Evolutionary conservation across 2,888 invertebrate genomes (phyloP).

Genomic region (Phania funesta): DNA sequence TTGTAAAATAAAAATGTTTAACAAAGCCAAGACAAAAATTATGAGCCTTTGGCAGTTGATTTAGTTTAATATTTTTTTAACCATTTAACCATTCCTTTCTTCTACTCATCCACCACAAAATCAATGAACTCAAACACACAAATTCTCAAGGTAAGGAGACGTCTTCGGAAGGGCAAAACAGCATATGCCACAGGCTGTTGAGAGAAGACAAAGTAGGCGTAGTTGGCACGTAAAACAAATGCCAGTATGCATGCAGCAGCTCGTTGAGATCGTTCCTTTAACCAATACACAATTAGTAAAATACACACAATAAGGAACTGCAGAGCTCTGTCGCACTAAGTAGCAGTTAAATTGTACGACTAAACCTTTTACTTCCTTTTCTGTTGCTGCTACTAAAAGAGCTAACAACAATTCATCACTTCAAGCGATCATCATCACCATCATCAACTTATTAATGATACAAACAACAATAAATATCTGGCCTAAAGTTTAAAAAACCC

Average conservation of each 20-base stretch:
- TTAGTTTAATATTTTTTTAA: conserved; percentile 2
- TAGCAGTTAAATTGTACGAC: conserved; percentile 52
- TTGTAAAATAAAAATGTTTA: conserved; percentile 37
- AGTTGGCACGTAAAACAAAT: conserved; percentile 70
- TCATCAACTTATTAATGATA: conserved; percentile 77
- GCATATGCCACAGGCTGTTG: conserved; percentile 57
- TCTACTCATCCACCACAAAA: conserved; percentile 15
- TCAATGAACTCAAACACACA: not conserved
- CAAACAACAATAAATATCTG: conserved; percentile 73
- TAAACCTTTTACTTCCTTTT: conserved; percentile 50
- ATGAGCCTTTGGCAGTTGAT: conserved; percentile 56
- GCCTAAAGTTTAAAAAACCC: not conserved
- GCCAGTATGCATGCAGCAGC: conserved; percentile 40
- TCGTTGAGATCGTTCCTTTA: conserved; percentile 37
- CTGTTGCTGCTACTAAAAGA: conserved; percentile 30
- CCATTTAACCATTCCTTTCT: not conserved
- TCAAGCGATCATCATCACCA: conserved; percentile 63
- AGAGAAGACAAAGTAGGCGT: conserved; percentile 69
- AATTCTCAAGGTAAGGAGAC: conserved; percentile 22
- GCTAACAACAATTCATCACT: conserved; percentile 62
- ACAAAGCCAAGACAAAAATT: conserved; percentile 45
- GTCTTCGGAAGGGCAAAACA: conserved; percentile 34
- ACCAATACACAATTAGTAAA: conserved; percentile 60
- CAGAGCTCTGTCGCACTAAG: conserved; percentile 24
- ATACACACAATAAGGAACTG: conserved; percentile 27